A percentile compares a stretch with the other conserved stretches of the same genome.
Evolutionary conservation across 2,797 vertebrate species (phyloP).

Genomic region (Halcyon smyrnensis): DNA sequence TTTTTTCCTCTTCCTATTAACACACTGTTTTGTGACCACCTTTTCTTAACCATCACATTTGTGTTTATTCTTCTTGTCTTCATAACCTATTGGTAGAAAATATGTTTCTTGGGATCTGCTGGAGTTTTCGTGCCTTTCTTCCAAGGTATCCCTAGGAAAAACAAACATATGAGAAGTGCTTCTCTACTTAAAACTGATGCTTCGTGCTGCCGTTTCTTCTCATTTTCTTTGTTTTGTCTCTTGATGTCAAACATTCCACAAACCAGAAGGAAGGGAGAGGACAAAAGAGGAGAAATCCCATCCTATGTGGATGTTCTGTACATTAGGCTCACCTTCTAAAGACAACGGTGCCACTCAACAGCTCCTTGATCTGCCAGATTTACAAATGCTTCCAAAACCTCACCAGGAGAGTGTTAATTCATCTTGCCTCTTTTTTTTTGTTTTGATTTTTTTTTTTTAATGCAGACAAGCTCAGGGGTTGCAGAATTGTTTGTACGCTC

Average conservation of each 20-base stretch:
- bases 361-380: neutral
- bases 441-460: neutral
- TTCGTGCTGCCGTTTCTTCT: neutral
- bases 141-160: neutral
- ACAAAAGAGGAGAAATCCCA: neutral
- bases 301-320: neutral
- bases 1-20: neutral
- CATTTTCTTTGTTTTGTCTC: neutral
- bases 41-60: neutral
- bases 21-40: neutral
- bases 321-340: neutral
- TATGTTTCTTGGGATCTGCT: accelerated
- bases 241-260: neutral
- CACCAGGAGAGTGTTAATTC: neutral
- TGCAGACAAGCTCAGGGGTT: neutral
- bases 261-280: neutral
- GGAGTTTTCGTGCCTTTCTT: neutral
- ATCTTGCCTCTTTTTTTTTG: neutral
- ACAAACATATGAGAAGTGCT: neutral
- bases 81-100: neutral
- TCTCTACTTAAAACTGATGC: neutral
- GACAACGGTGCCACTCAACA: neutral
- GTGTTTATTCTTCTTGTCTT: neutral
- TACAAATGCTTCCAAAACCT: neutral
- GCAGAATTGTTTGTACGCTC: neutral